Evolutionary conservation across 2,888 invertebrate species (phyloP).

Genomic region (Sturmia bella): DNA sequence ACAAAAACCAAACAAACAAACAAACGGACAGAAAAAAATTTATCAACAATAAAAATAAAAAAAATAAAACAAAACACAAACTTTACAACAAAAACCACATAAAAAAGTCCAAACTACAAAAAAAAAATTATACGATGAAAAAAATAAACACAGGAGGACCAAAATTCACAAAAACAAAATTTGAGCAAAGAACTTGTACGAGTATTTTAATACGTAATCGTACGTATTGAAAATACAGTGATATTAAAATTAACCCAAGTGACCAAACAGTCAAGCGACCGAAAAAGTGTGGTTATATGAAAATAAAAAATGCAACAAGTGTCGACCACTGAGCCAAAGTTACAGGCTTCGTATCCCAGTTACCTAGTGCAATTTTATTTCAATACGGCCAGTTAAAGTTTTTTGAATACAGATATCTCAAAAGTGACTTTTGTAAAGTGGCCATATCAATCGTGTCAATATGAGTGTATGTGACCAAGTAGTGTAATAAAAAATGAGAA

Average conservation of each 20-base stretch:
- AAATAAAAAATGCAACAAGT: no score
- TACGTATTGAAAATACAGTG: constrained; percentile 27
- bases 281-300: no score
- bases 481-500: no score
- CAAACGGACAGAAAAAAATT: constrained; percentile 38
- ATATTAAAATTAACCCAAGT: constrained; percentile 7
- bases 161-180: constrained; percentile 54
- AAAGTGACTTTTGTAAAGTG: no score
- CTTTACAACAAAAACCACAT: constrained; percentile 29
- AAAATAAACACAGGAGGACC: constrained; percentile 41
- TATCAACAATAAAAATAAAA: constrained; percentile 36
- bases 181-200: constrained; percentile 47
- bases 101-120: constrained; percentile 17
- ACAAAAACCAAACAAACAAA: constrained; percentile 47
- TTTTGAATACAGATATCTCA: no score
- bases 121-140: constrained; percentile 30
- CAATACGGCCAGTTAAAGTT: no score
- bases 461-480: no score
- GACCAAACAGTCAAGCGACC: not conserved
- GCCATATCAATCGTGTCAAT: no score
- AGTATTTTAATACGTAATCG: constrained; percentile 53
- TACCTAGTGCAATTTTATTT: no score
- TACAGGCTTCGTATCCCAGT: no score
- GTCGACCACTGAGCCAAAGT: no score
- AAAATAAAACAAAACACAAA: constrained; percentile 2